These are phyloP conservation scores for Microdon myrmicae DNA, from an alignment of 2,888 invertebrate species.

Conservation along the genomic window DNA sequence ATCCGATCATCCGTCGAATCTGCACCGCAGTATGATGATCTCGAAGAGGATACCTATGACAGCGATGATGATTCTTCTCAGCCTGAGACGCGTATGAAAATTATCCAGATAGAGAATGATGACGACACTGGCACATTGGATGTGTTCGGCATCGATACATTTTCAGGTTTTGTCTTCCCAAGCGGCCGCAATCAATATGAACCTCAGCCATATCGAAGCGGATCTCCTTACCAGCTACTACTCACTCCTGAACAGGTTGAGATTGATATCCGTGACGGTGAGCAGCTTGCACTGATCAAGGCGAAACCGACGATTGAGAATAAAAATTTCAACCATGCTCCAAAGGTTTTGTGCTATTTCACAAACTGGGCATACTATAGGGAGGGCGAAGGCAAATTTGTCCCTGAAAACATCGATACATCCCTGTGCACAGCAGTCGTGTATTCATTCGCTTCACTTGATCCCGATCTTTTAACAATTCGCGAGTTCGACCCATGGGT, in stretches of 20 bases:
- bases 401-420: conserved; percentile 85
- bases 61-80: conserved; percentile 13
- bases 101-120: conserved; percentile 41
- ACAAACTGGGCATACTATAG: conserved; percentile 91
- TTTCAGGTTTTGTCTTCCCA: conserved; percentile 60
- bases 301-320: conserved; percentile 37
- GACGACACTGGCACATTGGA: conserved; percentile 37
- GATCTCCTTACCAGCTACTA: conserved; percentile 64
- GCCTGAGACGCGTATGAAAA: conserved; percentile 22
- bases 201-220: conserved; percentile 63
- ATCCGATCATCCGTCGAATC: conserved; percentile 65
- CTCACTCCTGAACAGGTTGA: conserved; percentile 58
- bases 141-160: conserved; percentile 59
- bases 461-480: conserved; percentile 80
- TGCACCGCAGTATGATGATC: conserved; percentile 53
- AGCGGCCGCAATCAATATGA: conserved; percentile 52
- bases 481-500: conserved; percentile 89
- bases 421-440: conserved; percentile 87
- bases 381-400: conserved; percentile 83
- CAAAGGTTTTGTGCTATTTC: conserved; percentile 83
- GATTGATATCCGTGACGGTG: conserved; percentile 56
- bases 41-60: conserved; percentile 51
- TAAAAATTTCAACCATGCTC: conserved; percentile 58
- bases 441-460: conserved; percentile 89
- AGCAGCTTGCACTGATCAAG: conserved; percentile 58